These are phyloP conservation scores for Amiota minor DNA, from an alignment of 2,888 invertebrate species.

Conservation along the genomic window DNA sequence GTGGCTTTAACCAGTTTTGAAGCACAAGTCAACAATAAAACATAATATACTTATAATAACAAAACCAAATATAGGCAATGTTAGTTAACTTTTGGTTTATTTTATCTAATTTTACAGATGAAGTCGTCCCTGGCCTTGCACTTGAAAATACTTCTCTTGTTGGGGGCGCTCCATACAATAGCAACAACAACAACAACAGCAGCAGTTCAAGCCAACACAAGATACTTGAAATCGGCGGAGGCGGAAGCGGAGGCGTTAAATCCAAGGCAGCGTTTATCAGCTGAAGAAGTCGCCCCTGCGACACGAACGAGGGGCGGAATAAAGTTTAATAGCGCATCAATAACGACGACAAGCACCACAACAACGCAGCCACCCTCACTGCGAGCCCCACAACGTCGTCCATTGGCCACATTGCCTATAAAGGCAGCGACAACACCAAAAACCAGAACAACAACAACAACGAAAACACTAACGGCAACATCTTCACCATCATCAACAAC, in stretches of 20 bases:
- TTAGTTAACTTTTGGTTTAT: not conserved
- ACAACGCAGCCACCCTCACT: constrained; percentile 71
- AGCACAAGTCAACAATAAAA: no score
- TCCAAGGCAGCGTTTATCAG: constrained; percentile 20
- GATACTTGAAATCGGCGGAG: constrained; percentile 2
- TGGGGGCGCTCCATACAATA: constrained; percentile 45
- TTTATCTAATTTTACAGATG: constrained; percentile 57
- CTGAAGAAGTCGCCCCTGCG: not conserved
- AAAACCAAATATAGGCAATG: no score
- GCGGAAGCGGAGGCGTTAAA: constrained; percentile 17
- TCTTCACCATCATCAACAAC: constrained; percentile 22
- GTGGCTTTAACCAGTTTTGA: no score
- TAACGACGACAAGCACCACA: constrained; percentile 60
- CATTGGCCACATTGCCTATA: constrained; percentile 55
- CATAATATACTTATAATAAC: no score
- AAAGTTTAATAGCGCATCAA: constrained; percentile 52
- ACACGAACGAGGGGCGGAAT: constrained; percentile 34
- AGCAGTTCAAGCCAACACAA: constrained; percentile 13
- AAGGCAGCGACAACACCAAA: constrained; percentile 43
- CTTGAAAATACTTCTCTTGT: constrained; percentile 68
- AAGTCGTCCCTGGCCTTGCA: constrained; percentile 72
- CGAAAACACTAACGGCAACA: constrained; percentile 28
- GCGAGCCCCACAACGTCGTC: constrained; percentile 71
- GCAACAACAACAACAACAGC: constrained; percentile 39
- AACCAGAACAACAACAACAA: constrained; percentile 32